Percentiles rank a stretch among this genome's conserved stretches.
phyloP scores from a whole-genome alignment of 2,797 vertebrate species.

The Pipistrellus nathusii region DNA sequence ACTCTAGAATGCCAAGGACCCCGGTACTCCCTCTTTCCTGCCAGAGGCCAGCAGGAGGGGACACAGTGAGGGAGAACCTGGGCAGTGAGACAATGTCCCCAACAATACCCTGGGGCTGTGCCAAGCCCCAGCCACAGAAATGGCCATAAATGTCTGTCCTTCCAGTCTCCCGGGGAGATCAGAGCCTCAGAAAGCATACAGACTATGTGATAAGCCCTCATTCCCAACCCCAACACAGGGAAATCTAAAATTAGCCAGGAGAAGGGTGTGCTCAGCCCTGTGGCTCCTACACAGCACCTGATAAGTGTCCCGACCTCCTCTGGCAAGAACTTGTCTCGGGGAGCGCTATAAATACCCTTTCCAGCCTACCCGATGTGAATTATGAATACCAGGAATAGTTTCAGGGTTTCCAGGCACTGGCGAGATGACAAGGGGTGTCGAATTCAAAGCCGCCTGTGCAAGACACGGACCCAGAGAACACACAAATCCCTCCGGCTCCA shows the following conservation, averaged over 20 bases:
- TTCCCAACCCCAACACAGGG: not conserved
- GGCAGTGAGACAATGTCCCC: not conserved
- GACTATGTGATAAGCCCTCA: conserved; percentile 36
- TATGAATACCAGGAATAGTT: conserved; percentile 77
- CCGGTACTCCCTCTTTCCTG: not conserved
- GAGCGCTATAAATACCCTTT: conserved; percentile 81
- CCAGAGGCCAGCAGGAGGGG: not conserved
- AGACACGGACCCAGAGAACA: conserved; percentile 40
- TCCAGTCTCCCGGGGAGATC: not conserved
- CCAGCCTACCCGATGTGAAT: conserved; percentile 51
- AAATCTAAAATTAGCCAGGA: conserved; percentile 74
- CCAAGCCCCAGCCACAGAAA: not conserved
- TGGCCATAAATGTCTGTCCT: not conserved
- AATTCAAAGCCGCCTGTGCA: conserved; percentile 68
- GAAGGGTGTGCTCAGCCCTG: conserved; percentile 47
- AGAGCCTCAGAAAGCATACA: not conserved
- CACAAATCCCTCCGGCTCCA: not conserved
- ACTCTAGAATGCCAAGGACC: not conserved
- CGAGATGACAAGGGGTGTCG: conserved; percentile 70
- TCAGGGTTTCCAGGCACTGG: conserved; percentile 78
- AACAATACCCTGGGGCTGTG: not conserved
- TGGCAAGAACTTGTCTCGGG: conserved; percentile 66
- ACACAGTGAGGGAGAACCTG: not conserved
- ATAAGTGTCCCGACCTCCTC: conserved; percentile 68
- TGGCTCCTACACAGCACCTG: conserved; percentile 54